These are phyloP conservation scores for Cantharis rufa DNA, from an alignment of 2,888 invertebrate genomes.

Conservation along the genomic window DNA sequence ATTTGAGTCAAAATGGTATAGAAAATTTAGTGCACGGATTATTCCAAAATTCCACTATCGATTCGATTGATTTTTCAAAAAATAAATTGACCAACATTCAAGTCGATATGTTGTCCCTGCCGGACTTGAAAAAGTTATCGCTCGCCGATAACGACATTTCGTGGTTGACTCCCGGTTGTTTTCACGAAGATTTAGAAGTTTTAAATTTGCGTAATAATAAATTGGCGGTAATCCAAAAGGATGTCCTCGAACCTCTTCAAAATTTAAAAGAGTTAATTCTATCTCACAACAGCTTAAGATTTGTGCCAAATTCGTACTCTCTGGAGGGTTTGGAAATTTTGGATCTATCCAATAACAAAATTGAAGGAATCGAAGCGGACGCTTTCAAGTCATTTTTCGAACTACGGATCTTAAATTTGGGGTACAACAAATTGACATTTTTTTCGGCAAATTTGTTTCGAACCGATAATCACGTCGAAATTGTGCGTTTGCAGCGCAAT, in stretches of 20 bases:
- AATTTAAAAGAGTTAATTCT: constrained; percentile 26
- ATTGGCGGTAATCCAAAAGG: constrained; percentile 7
- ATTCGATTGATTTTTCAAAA: constrained; percentile 16
- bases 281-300: constrained; percentile 22
- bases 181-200: constrained; percentile 25
- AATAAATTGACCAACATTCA: constrained; percentile 28
- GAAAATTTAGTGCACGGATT: constrained; percentile 19
- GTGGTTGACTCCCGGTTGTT: constrained; percentile 11
- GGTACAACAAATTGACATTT: constrained; percentile 22
- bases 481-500: constrained; percentile 14
- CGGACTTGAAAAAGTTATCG: constrained; percentile 14
- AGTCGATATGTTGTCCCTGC: constrained; percentile 5
- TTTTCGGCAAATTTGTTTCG: constrained; percentile 10
- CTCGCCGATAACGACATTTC: constrained; percentile 21
- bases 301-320: constrained; percentile 4
- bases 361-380: constrained; percentile 10
- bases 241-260: constrained; percentile 14
- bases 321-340: constrained; percentile 20
- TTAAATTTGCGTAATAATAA: constrained; percentile 26
- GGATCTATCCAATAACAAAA: constrained; percentile 28
- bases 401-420: constrained; percentile 18
- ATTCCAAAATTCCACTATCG: constrained; percentile 18
- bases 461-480: background rate
- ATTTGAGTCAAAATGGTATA: constrained; percentile 24
- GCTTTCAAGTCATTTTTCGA: constrained; percentile 16